Base-by-base conservation (phyloP, 64 coral and sea anemone species). In the Astreopora myriophthalma region DNA sequence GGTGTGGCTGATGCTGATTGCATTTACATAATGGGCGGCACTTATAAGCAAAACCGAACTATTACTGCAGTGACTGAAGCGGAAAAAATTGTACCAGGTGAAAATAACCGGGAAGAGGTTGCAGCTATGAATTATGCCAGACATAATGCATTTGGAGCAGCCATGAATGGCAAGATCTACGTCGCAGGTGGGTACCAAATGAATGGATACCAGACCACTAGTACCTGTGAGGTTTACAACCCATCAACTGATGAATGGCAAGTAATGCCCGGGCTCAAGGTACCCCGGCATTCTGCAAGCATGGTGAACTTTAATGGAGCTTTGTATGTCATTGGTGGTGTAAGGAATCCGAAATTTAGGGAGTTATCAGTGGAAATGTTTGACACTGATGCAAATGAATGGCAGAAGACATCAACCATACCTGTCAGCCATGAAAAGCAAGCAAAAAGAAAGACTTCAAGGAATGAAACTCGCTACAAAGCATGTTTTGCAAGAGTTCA, bases 171-270 rank as follows among this genome's bases (percentile, higher is more conserved):
- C 1, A 79, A 58, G 16, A 49, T 79, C 27, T 79, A 79, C 1
- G 7, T 79, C 32, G 76, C 76, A 8, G 76, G 76, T 33, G 76
- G 76, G 2, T n/a, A n/a, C n/a, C n/a, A n/a, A n/a, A 5, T 29
- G 0, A 13, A 8, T 27, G 27, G 10, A 25, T 26, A 10, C 0
- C 22, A 66, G 0, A 5, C 0, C 9, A 0, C 0, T 0, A 0
- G 3, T 5, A 79, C 48, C 0, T 79, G 76, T 58, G 76, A 79
- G 29, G 16, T 79, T 27, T 79, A 79, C 16, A 5, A 79, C 27
- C 76, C 76, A 33, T 1, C 26, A 8, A 58, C 76, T 17, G 26
- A 79, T n/a, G 48, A 79, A 33, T 79, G 76, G 76, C 48, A 79
- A 0, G 6, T 58, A 5, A 79, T 79, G 16, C 44, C 46, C 1